These are phyloP conservation scores for Leptoteleia sp. DNA, from an alignment of 1,140 invertebrate genomes.

Conservation along the genomic window DNA sequence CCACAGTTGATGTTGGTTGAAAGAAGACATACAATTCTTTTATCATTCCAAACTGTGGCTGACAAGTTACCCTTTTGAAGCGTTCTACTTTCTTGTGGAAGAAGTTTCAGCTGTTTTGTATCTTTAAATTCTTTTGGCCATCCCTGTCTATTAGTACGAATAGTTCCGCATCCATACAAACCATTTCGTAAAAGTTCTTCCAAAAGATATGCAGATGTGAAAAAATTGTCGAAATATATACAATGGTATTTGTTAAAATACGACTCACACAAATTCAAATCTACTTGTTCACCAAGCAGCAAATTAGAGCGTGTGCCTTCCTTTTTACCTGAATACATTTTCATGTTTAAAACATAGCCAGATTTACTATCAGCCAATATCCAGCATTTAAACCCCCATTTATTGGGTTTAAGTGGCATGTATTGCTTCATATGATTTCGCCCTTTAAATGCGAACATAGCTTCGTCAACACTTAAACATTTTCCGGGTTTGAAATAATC, in stretches of 20 bases:
- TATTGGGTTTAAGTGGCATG: conserved; percentile 17
- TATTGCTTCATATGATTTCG: conserved; percentile 25
- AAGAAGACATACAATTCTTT: no score
- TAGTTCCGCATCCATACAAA: no score
- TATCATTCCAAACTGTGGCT: no score
- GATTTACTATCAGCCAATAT: conserved; percentile 2
- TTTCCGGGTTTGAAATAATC: no score
- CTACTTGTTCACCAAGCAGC: background rate
- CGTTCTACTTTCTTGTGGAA: no score
- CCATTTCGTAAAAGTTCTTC: no score
- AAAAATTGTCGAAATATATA: conserved; percentile 6
- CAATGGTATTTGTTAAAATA: conserved; percentile 9
- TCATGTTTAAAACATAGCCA: conserved; percentile 7
- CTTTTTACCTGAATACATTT: conserved; percentile 21
- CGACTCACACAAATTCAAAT: conserved; percentile 5
- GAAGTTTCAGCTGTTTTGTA: no score
- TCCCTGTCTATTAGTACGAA: no score
- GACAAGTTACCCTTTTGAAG: no score
- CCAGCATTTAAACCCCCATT: conserved; percentile 23
- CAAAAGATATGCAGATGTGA: background rate
- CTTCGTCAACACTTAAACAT: conserved; percentile 1
- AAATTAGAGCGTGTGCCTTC: conserved; percentile 1
- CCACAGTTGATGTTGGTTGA: no score
- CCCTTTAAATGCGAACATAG: conserved; percentile 19
- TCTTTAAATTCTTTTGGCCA: no score